phyloP scores from a whole-genome alignment of 1,140 invertebrate genomes.

The Drosophila kohkoa region DNA sequence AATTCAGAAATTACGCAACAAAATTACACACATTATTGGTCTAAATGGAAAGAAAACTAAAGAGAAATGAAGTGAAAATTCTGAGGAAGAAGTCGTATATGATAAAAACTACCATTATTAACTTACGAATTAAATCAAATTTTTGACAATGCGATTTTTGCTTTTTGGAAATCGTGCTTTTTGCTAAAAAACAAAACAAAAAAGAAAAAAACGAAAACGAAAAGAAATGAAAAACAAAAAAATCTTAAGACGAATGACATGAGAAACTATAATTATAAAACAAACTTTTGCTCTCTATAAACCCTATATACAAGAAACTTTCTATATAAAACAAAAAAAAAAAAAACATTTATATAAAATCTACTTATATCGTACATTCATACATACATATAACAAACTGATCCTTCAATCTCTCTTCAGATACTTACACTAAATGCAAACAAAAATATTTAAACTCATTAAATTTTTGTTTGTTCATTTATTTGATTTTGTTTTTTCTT shows the following conservation, averaged over 20 bases:
- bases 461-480: background rate
- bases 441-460: background rate
- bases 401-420: constrained; percentile 31
- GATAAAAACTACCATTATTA: constrained; percentile 63
- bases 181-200: constrained; percentile 56
- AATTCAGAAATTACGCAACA: constrained; percentile 22
- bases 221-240: constrained; percentile 40
- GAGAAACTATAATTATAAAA: constrained; percentile 58
- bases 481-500: background rate
- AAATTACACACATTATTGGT: constrained; percentile 56
- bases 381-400: constrained; percentile 37
- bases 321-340: constrained; percentile 59
- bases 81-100: constrained; percentile 7
- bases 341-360: constrained; percentile 44
- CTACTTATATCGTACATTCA: constrained; percentile 51
- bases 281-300: constrained; percentile 75
- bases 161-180: constrained; percentile 81
- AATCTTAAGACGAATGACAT: constrained; percentile 32
- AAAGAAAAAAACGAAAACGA: constrained; percentile 10
- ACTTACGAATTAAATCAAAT: constrained; percentile 77
- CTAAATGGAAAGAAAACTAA: constrained; percentile 44
- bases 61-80: constrained; percentile 30
- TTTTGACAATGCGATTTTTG: constrained; percentile 81
- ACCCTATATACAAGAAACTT: constrained; percentile 74
- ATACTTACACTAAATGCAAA: constrained; percentile 11